Base-by-base conservation (phyloP, 30 jellyfish, hydroid and myxozoan species). In the Morbakka virulenta region DNA sequence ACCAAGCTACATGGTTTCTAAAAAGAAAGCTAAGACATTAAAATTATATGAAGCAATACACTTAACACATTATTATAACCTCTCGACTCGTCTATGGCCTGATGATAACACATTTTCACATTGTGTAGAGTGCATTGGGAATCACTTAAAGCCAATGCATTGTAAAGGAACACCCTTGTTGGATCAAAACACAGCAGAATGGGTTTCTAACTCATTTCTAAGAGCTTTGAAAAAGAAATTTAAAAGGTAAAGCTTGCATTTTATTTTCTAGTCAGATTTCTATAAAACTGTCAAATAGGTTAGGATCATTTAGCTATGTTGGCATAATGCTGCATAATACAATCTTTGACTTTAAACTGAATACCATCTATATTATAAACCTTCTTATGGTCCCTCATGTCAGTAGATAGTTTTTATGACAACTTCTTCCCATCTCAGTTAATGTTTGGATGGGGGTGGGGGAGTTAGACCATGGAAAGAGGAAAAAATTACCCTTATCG, bases 1-100 rank as follows among this genome's bases (percentile, higher is more conserved):
- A 27, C 95, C 95, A 29, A 64, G 89, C 32, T 85, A 87, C 64
- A 30, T 85, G 27, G 72, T 81, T 17, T 35, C 35, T 6, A 63
- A 89, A 11, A 53, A 85, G 23, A 35, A 64, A 68, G 88, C 71
- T 2, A 64, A 78, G 61, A 76, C 29, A 26, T 49, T 78, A 35
- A 80, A 82, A 22, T 67, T 50, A 52, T 85, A 85, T 83, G 94
- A 85, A 36, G 95, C 93, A 1, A 83, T 85, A 0, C 95, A 85
- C 32, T 2, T 85, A 70, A 76, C 95, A 32, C 95, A 85, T 52
- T 85, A 85, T 69, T 85, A 75, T 34, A 85, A 85, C 68, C 67
- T 85, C 22, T 75, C 95, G 1, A 85, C 93, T 0, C 72, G 71
- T 26, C 31, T 85, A 22, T 77, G 12, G 48, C 95, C 95, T 20